Evolutionary conservation across 2,113 vertebrate genomes (phyloP).

Genomic region (Xyliphius kryptos): DNA sequence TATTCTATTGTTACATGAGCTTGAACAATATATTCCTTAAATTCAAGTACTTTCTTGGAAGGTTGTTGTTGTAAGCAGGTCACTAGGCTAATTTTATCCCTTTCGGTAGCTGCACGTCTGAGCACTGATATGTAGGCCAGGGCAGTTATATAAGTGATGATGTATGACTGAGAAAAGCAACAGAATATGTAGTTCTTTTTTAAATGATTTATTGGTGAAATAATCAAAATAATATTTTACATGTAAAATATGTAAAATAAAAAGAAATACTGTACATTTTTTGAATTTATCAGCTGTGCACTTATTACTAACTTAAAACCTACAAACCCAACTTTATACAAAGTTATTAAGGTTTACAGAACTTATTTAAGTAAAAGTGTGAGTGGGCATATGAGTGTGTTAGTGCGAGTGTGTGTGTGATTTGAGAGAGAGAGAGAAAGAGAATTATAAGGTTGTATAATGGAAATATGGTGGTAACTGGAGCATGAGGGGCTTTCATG

Average conservation of each 20-base stretch:
- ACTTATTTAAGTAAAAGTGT: no score
- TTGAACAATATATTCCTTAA: neutral
- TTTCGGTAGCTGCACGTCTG: constrained; percentile 39
- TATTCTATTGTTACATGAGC: constrained; percentile 12
- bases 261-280: no score
- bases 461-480: constrained; percentile 25
- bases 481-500: constrained; percentile 36
- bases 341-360: no score
- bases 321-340: no score
- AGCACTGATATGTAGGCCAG: constrained; percentile 52
- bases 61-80: constrained; percentile 49
- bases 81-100: constrained; percentile 47
- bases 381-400: no score
- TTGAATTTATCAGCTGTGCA: no score
- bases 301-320: no score
- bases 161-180: constrained; percentile 16
- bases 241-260: no score
- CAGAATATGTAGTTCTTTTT: constrained; percentile 4
- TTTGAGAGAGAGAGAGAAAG: no score
- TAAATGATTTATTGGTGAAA: neutral
- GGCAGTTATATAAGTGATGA: constrained; percentile 54
- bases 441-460: constrained; percentile 5
- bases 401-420: no score
- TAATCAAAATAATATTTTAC: neutral
- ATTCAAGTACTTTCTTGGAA: neutral